phyloP scores from a whole-genome alignment of 2,113 vertebrate species.

The Oriolus oriolus region DNA sequence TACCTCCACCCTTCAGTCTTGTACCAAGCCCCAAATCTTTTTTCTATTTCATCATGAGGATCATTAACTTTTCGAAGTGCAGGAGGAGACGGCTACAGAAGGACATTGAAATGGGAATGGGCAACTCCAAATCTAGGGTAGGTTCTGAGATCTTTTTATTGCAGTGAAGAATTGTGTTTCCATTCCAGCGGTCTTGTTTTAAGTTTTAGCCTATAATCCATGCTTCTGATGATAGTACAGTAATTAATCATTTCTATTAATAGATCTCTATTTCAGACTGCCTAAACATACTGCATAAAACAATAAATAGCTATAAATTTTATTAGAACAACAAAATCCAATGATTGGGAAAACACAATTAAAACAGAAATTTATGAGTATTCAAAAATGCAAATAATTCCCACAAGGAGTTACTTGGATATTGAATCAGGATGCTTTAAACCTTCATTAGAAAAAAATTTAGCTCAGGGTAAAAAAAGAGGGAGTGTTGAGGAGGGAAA shows the following conservation, averaged over 20 bases:
- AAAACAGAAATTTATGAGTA: background rate
- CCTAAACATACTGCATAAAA: background rate
- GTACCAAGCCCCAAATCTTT: slow-evolving; percentile 88
- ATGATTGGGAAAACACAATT: background rate
- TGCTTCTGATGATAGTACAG: background rate
- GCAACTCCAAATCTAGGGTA: slow-evolving; percentile 86
- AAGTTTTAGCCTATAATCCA: background rate
- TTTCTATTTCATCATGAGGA: slow-evolving; percentile 78
- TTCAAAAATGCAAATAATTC: background rate
- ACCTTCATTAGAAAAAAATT: background rate
- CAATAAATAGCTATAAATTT: background rate
- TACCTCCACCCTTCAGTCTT: slow-evolving; percentile 87
- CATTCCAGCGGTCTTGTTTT: background rate
- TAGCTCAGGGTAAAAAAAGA: background rate
- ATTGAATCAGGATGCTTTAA: background rate
- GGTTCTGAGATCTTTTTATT: background rate
- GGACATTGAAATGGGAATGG: slow-evolving; percentile 83
- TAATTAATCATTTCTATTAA: background rate
- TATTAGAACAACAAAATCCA: background rate
- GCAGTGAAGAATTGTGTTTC: background rate
- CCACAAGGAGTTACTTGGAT: background rate
- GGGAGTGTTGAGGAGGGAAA: background rate
- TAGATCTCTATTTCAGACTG: background rate
- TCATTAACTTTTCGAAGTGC: slow-evolving; percentile 78
- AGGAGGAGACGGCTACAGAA: slow-evolving; percentile 77